Evolutionary conservation across 2,888 invertebrate genomes (phyloP).

Genomic region (Eurytoma californica): DNA sequence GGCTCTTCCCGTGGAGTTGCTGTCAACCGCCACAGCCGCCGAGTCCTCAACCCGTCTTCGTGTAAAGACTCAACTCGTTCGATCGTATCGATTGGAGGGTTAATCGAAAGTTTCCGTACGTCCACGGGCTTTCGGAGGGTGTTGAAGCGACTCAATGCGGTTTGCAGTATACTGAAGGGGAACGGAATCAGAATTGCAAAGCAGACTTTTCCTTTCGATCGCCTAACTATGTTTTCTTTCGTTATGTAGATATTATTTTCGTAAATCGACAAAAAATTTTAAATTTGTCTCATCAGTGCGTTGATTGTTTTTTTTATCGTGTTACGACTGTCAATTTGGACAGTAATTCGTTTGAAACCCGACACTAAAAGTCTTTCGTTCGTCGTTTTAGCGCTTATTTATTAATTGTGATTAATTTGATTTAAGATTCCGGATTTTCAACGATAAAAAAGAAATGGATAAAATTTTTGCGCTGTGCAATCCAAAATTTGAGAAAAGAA

Average conservation of each 20-base stretch:
- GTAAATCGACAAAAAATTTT: constrained; percentile 44
- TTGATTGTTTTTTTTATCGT: constrained; percentile 24
- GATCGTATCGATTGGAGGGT: constrained; percentile 6
- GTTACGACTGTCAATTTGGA: constrained; percentile 22
- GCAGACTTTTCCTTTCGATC: constrained; percentile 19
- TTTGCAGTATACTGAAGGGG: constrained; percentile 57
- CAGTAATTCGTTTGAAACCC: constrained; percentile 25
- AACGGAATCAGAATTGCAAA: constrained; percentile 33
- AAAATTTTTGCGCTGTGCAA: constrained; percentile 52
- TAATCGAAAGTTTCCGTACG: constrained; percentile 21
- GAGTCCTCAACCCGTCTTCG: constrained; percentile 68
- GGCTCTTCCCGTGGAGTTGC: constrained; percentile 73
- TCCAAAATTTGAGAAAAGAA: constrained; percentile 36
- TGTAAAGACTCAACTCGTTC: constrained; percentile 50
- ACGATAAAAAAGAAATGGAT: not conserved
- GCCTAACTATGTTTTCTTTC: constrained; percentile 31
- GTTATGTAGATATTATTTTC: constrained; percentile 48
- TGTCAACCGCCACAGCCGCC: constrained; percentile 72
- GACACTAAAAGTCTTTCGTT: constrained; percentile 33
- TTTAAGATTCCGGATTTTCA: constrained; percentile 18
- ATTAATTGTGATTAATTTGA: constrained; percentile 47
- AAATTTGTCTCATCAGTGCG: constrained; percentile 30
- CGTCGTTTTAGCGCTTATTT: constrained; percentile 22
- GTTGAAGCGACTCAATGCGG: constrained; percentile 39
- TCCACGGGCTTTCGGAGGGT: constrained; percentile 23